Evolutionary conservation across 1,140 invertebrate genomes (phyloP).

Genomic region (Steinernema khuongi): DNA sequence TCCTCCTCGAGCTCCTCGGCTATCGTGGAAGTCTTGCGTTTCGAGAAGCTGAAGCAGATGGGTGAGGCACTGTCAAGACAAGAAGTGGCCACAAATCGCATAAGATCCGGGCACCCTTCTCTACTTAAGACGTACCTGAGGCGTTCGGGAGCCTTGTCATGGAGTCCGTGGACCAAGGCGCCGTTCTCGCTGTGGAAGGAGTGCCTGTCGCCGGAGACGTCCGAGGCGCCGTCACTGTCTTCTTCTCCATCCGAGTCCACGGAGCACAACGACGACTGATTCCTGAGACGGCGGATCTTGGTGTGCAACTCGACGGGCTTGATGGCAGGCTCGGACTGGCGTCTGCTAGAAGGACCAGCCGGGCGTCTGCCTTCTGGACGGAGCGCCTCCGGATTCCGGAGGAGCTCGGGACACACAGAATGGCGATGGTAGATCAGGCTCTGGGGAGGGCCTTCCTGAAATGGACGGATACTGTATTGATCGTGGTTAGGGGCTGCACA

Average conservation of each 20-base stretch:
- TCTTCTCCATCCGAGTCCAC: background rate
- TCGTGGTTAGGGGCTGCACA: no score
- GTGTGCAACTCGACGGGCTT: background rate
- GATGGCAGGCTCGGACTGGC: slow-evolving; percentile 1
- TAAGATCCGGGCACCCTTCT: no score
- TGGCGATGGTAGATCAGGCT: background rate
- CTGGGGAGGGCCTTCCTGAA: background rate
- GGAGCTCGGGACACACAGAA: background rate
- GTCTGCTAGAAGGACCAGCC: background rate
- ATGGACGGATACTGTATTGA: no score
- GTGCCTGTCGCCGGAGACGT: background rate
- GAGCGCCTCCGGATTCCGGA: background rate
- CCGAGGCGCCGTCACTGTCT: background rate
- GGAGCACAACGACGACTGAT: slow-evolving; percentile 5
- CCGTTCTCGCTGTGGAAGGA: slow-evolving; percentile 8
- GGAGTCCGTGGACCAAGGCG: background rate
- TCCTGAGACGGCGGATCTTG: background rate
- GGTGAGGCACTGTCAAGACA: no score
- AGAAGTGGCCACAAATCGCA: no score
- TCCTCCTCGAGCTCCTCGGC: background rate
- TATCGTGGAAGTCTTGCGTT: background rate
- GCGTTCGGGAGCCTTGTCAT: background rate
- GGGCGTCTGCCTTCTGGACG: background rate
- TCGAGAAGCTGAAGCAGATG: slow-evolving; percentile 6
- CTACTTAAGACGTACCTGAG: background rate